These are phyloP conservation scores for Bufo bufo DNA, from an alignment of 2,113 vertebrate genomes.

Conservation along the genomic window DNA sequence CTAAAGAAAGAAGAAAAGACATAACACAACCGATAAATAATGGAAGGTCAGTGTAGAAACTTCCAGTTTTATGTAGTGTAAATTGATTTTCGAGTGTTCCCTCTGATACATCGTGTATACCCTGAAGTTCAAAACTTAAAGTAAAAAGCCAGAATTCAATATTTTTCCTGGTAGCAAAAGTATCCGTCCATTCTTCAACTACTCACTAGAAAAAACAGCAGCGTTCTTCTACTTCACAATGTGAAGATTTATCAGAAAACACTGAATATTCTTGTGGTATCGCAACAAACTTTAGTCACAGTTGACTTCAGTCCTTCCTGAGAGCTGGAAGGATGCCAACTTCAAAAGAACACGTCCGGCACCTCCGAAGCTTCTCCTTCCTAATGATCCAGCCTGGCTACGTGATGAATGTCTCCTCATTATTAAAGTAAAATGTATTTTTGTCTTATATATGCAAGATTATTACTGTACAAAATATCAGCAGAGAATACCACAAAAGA, in stretches of 20 bases:
- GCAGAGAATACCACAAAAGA: neutral
- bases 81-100: neutral
- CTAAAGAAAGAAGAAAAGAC: neutral
- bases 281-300: neutral
- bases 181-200: neutral
- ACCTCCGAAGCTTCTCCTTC: neutral
- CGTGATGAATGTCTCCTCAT: slow-evolving; percentile 7
- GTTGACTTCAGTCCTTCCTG: neutral
- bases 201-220: neutral
- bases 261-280: neutral
- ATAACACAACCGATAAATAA: neutral
- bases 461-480: neutral
- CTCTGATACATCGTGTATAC: neutral
- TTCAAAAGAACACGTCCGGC: neutral
- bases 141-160: neutral
- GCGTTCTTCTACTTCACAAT: neutral
- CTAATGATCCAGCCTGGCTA: slow-evolving; percentile 29
- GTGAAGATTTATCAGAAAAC: neutral
- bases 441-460: neutral
- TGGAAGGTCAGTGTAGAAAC: neutral
- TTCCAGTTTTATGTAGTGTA: neutral
- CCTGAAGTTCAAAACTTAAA: neutral
- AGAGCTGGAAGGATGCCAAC: slow-evolving; percentile 1
- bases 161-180: neutral
- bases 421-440: slow-evolving; percentile 31